Conservation (phyloP, 2,113 vertebrate genomes). For the Amblyornis subalaris region DNA sequence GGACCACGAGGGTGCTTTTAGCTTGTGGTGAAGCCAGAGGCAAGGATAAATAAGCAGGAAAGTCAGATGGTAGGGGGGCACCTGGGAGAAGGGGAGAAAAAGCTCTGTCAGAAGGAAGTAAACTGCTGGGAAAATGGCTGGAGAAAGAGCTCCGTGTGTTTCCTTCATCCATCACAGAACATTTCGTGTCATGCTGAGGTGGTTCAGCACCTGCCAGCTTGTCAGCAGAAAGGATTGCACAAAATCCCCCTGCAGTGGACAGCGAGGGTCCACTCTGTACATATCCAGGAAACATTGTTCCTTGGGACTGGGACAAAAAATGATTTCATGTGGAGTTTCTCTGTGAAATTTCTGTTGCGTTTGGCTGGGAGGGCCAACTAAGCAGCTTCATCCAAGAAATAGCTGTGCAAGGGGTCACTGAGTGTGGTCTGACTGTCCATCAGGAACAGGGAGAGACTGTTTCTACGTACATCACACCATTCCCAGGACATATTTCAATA, state of each 20-base stretch:
- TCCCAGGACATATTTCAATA: not conserved
- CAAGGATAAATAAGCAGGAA: not conserved
- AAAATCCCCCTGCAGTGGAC: not conserved
- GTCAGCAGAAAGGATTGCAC: not conserved
- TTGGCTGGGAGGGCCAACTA: not conserved
- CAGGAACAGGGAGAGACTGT: not conserved
- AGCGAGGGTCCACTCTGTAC: not conserved
- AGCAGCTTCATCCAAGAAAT: not conserved
- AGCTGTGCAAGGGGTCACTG: not conserved
- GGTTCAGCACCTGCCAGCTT: not conserved
- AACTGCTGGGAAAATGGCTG: not conserved
- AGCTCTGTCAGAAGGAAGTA: not conserved
- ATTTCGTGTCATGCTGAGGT: not conserved
- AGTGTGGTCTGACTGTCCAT: not conserved
- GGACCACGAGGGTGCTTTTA: not conserved
- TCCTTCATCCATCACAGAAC: not conserved
- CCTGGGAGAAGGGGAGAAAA: not conserved
- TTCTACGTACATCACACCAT: not conserved
- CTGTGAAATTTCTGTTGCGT: not conserved
- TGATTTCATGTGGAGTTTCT: not conserved
- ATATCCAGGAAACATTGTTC: accelerated
- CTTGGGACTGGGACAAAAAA: not conserved
- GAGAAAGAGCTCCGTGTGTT: not conserved
- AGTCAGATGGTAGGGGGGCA: not conserved
- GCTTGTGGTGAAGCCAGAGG: not conserved